Conservation (phyloP, 1,140 invertebrate species). For the Copidosoma floridanum region DNA sequence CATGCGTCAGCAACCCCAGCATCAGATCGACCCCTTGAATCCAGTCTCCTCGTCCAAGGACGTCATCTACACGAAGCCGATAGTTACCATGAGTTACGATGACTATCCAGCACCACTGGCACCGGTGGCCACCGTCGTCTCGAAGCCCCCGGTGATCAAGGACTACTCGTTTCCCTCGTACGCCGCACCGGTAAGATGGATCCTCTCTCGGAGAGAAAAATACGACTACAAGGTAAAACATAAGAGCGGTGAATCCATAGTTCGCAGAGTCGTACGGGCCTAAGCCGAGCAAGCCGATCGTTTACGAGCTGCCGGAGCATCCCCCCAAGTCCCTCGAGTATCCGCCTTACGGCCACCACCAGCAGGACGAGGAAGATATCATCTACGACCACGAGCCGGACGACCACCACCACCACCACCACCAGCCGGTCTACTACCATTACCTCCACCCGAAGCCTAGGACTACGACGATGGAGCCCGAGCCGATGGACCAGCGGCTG, state of each 20-base stretch:
- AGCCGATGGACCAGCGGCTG: slow-evolving; percentile 65
- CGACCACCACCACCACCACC: slow-evolving; percentile 51
- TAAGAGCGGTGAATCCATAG: too few species aligned
- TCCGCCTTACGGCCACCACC: slow-evolving; percentile 48
- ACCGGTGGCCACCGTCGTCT: slow-evolving; percentile 22
- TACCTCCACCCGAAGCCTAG: slow-evolving; percentile 39
- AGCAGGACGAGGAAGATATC: slow-evolving; percentile 51
- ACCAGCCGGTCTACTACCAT: too few species aligned
- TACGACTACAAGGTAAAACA: too few species aligned
- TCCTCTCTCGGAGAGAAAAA: too few species aligned
- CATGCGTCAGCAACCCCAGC: neutral
- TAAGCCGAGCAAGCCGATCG: slow-evolving; percentile 11
- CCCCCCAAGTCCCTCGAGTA: slow-evolving; percentile 38
- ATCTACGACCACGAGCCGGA: slow-evolving; percentile 50
- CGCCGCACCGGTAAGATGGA: too few species aligned
- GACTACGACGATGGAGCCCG: slow-evolving; percentile 55
- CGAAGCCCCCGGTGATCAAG: slow-evolving; percentile 17
- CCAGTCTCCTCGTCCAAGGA: slow-evolving; percentile 9
- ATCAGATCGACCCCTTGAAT: neutral
- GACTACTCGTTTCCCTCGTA: too few species aligned
- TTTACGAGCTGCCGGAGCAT: slow-evolving; percentile 29
- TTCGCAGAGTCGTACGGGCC: too few species aligned
- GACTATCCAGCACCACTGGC: slow-evolving; percentile 21
- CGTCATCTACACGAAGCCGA: slow-evolving; percentile 21
- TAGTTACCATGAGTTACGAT: slow-evolving; percentile 28